Percentiles rank a stretch among this genome's conserved stretches.
phyloP scores from a whole-genome alignment of 2,797 vertebrate species.

The Periparus ater region DNA sequence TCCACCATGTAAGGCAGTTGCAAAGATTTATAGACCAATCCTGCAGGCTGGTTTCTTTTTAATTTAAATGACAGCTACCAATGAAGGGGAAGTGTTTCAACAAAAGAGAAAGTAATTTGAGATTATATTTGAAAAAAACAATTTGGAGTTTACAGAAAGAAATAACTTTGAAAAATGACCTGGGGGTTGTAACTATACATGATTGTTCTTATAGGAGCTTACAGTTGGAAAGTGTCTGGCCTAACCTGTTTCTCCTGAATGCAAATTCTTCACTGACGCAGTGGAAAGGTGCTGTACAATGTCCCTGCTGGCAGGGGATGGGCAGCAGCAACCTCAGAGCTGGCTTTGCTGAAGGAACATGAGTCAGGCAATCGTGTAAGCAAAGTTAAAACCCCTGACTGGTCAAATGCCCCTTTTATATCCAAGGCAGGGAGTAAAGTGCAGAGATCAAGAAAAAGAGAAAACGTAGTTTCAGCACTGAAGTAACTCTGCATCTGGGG shows the following conservation, averaged over 20 bases:
- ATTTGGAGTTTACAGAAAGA: neutral
- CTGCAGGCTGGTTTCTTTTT: neutral
- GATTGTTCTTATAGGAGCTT: constrained; percentile 23
- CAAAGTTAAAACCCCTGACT: neutral
- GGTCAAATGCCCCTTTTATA: neutral
- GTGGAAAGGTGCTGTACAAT: neutral
- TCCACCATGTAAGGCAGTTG: neutral
- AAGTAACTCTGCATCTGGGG: neutral
- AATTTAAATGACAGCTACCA: neutral
- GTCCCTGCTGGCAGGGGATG: neutral
- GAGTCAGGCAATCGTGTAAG: neutral
- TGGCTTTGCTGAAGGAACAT: neutral
- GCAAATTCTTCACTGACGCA: constrained; percentile 6
- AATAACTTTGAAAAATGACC: constrained; percentile 18
- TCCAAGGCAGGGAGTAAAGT: neutral
- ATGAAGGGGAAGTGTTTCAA: neutral
- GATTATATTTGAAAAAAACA: neutral
- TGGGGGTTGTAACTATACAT: neutral
- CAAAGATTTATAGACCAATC: constrained; percentile 1
- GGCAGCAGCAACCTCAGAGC: neutral
- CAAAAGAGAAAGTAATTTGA: neutral
- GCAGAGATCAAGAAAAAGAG: neutral
- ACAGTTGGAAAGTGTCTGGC: neutral
- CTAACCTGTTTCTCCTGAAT: constrained; percentile 58
- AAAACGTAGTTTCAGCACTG: neutral